Conservation (phyloP, 2,888 invertebrate species). For the Tinea semifulvella region DNA sequence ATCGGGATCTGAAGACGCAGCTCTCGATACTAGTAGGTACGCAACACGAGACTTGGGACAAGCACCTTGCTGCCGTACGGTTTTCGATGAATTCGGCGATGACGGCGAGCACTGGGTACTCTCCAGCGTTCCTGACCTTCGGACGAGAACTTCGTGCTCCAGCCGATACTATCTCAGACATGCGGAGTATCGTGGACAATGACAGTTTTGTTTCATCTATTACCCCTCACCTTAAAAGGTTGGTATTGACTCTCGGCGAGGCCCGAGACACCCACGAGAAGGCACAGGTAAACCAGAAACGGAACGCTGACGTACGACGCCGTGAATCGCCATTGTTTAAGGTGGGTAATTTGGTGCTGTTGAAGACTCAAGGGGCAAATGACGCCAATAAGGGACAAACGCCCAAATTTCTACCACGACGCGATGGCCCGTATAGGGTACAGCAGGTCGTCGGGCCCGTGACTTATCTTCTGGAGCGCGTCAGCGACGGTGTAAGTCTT, state of each 20-base stretch:
- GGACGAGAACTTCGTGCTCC: slow-evolving; percentile 22
- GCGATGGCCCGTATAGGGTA: slow-evolving; percentile 13
- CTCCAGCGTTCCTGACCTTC: slow-evolving; percentile 24
- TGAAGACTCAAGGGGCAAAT: not conserved
- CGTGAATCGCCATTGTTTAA: not conserved
- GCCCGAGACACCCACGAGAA: slow-evolving; percentile 15
- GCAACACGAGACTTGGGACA: slow-evolving; percentile 26
- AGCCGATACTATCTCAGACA: slow-evolving; percentile 17
- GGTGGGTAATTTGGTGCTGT: slow-evolving; percentile 1
- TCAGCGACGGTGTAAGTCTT: not conserved
- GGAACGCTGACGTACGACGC: not conserved
- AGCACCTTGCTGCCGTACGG: slow-evolving; percentile 28
- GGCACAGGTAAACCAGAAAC: slow-evolving; percentile 17
- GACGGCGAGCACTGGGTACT: slow-evolving; percentile 19
- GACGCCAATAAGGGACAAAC: not conserved
- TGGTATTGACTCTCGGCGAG: slow-evolving; percentile 14
- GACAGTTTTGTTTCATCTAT: slow-evolving; percentile 16
- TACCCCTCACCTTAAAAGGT: slow-evolving; percentile 16
- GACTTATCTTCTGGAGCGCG: not conserved
- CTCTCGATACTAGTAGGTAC: slow-evolving; percentile 17
- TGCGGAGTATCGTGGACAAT: slow-evolving; percentile 13
- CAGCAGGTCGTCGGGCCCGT: not conserved
- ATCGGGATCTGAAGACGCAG: slow-evolving; percentile 22
- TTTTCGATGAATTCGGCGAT: slow-evolving; percentile 35
- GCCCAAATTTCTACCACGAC: slow-evolving; percentile 12